phyloP scores from a whole-genome alignment of 2,888 invertebrate genomes.

The Netelia virgata region DNA sequence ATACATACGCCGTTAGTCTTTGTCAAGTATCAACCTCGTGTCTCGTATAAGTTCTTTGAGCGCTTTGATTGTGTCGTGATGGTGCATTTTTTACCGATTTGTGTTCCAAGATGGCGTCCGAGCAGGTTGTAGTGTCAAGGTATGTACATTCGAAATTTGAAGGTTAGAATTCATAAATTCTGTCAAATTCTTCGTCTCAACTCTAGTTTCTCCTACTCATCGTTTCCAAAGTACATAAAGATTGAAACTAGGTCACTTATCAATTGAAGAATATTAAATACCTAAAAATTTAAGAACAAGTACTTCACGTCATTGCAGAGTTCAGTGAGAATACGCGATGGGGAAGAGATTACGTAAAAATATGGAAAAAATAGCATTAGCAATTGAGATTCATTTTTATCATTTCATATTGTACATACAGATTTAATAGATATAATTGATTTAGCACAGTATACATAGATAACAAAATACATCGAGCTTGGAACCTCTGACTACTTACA shows the following conservation, averaged over 20 bases:
- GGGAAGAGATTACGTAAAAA: background rate
- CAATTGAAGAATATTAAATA: too few relatives aligned
- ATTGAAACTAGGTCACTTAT: background rate
- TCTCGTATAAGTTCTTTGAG: background rate
- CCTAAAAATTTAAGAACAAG: too few relatives aligned
- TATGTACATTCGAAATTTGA: background rate
- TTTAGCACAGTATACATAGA: conserved; percentile 46
- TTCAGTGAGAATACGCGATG: background rate
- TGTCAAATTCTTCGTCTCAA: background rate
- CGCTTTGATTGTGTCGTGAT: background rate
- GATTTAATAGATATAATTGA: background rate
- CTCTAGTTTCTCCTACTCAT: background rate
- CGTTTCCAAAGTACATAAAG: background rate
- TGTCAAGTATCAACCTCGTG: background rate
- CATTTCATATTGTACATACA: background rate
- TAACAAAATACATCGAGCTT: conserved; percentile 65
- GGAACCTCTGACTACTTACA: conserved; percentile 62
- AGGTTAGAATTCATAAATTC: background rate
- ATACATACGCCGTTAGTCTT: too few relatives aligned
- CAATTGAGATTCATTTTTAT: background rate
- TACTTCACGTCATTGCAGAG: background rate
- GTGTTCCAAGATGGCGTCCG: conserved; percentile 3
- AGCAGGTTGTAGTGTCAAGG: background rate
- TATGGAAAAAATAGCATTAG: background rate
- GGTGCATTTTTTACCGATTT: background rate